Evolutionary conservation across 2,888 invertebrate genomes (phyloP).

Genomic region (Scaptomyza tumidula): DNA sequence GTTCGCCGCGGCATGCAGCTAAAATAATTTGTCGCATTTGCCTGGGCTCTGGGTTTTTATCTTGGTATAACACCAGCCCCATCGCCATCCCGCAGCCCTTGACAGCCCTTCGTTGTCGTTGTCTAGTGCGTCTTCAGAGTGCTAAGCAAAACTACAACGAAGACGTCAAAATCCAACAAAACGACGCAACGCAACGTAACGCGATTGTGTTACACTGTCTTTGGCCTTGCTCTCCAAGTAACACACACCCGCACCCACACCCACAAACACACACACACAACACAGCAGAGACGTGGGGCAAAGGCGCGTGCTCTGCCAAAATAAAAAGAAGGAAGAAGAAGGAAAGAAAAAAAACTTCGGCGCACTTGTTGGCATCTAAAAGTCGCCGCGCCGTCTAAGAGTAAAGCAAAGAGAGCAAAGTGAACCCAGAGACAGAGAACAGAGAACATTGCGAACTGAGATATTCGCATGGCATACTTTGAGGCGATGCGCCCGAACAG

Average conservation of each 20-base stretch:
- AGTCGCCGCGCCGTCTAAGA: conserved; percentile 53
- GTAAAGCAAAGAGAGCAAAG: conserved; percentile 28
- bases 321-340: conserved; percentile 18
- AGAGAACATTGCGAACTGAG: conserved; percentile 10
- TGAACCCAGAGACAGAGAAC: not conserved
- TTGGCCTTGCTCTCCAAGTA: conserved; percentile 41
- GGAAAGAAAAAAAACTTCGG: conserved; percentile 37
- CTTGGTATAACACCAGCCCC: not conserved
- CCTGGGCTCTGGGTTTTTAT: conserved; percentile 21
- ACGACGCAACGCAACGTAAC: conserved; percentile 1
- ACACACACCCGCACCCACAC: conserved; percentile 10
- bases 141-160: conserved; percentile 69
- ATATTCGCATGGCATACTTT: conserved; percentile 57
- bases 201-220: conserved; percentile 42
- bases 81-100: no score
- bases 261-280: conserved; percentile 1
- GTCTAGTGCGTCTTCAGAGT: conserved; percentile 33
- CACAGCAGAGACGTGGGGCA: not conserved
- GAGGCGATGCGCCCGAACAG: conserved; percentile 25
- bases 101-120: not conserved
- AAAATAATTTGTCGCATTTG: conserved; percentile 75
- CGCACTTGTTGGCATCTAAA: conserved; percentile 77
- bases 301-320: conserved; percentile 35
- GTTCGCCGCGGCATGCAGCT: conserved; percentile 63
- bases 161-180: conserved; percentile 61